Evolutionary conservation across 2,797 vertebrate species (phyloP), one percentile per base, ranked within the genome.

Genomic region (Hypotaenidia philippensis): DNA sequence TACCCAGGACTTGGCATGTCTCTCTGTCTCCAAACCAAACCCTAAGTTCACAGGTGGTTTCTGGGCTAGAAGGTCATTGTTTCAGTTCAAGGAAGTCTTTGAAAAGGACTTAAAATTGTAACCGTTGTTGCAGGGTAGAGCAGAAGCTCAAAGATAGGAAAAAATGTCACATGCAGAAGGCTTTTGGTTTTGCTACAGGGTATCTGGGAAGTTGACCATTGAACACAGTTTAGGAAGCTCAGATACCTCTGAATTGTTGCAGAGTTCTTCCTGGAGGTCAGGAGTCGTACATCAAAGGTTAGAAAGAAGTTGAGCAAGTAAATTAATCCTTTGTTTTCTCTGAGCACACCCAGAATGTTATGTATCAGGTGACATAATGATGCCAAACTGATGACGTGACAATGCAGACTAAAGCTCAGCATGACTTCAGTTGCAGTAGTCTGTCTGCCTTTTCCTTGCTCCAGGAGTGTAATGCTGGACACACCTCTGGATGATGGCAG

Each of bases 321-420:
- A 72, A 44, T 38, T 57, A 6, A 2, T 65, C 34, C 22, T 65
- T 27, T 40, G 40, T 60, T 82, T 92, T 78, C 86, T 80, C 63
- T 66, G 61, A 72, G 65, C 41, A 41, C 29, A 22, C 7, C 14
- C 77, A 29, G 34, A 56, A 49, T 18, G 68, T 34, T 55, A 78
- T 27, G 11, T 13, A 29, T 82, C 0, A 0, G 50, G 27, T 68
- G 49, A 49, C 12, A 4, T 38, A 38, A 1, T 0, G 1, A 31
- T 72, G 78, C 40, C 78, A 5, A 9, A 52, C 47, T 31, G 66
- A 29, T 9, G 41, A 19, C 13, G 44, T 2, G 76, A 57, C 36
- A n/a, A 19, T 14, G 34, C 18, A 85, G 59, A 12, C 59, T 4
- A 3, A 38, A 23, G 47, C 36, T 45, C 53, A 61, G 55, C 84